Evolutionary conservation across 2,797 vertebrate genomes (phyloP).

Genomic region (Melanotaenia pygmaea): DNA sequence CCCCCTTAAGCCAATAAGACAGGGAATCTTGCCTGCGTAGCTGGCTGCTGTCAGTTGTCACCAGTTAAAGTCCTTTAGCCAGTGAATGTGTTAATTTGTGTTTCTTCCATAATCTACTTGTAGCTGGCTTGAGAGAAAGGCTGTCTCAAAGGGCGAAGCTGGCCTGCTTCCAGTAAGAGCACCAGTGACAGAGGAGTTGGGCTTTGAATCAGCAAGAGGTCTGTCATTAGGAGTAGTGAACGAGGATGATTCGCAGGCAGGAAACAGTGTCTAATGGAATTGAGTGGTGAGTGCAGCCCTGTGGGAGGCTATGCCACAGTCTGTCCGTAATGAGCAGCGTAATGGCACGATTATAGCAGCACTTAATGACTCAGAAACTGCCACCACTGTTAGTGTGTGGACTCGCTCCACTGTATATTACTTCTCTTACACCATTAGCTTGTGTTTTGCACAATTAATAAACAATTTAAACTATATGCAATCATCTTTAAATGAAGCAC

Average conservation of each 20-base stretch:
- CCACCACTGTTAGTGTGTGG: slow-evolving; percentile 61
- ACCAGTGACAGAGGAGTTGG: slow-evolving; percentile 50
- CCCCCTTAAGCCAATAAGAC: slow-evolving; percentile 47
- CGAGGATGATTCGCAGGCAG: slow-evolving; percentile 69
- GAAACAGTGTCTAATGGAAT: slow-evolving; percentile 76
- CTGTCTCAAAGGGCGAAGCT: slow-evolving; percentile 53
- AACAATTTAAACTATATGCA: slow-evolving; percentile 43
- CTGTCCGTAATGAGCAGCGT: slow-evolving; percentile 82
- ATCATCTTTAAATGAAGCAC: not conserved
- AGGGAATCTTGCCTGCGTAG: slow-evolving; percentile 31
- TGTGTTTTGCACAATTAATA: slow-evolving; percentile 54
- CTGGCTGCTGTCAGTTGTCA: slow-evolving; percentile 44
- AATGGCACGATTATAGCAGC: slow-evolving; percentile 80
- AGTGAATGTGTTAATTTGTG: slow-evolving; percentile 59
- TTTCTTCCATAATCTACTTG: slow-evolving; percentile 65
- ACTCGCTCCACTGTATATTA: slow-evolving; percentile 51
- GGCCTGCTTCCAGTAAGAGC: slow-evolving; percentile 64
- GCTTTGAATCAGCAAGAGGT: slow-evolving; percentile 63
- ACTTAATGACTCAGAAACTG: slow-evolving; percentile 80
- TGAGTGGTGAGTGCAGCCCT: slow-evolving; percentile 73
- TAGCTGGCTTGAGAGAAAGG: slow-evolving; percentile 54
- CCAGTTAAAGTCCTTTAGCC: slow-evolving; percentile 51
- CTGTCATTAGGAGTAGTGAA: slow-evolving; percentile 66
- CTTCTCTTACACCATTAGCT: slow-evolving; percentile 59
- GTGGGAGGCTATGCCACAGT: slow-evolving; percentile 80